Base-by-base conservation (phyloP, 2,797 vertebrate genomes). In the Oreochromis grahami region DNA sequence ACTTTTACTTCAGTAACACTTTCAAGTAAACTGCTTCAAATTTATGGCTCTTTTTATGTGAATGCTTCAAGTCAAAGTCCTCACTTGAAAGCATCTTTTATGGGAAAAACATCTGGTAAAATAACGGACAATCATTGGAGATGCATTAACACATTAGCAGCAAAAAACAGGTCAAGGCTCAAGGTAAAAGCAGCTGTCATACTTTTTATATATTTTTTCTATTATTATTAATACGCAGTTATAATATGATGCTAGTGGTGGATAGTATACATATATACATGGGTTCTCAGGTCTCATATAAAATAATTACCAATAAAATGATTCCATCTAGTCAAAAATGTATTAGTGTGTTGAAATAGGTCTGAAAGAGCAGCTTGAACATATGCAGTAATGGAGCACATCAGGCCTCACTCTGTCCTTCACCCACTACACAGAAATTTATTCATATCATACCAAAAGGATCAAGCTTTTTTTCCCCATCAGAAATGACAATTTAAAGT, bases 401-500 rank as follows among this genome's bases (percentile, higher is more conserved):
- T 76, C 34, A 72, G 78, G 19, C 45, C 24, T 70, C 51, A 48
- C 87, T 70, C 85, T 26, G 89, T 86, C 93, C 91, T 93, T 93
- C 89, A 92, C 84, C 86, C 78, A 21, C 78, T 32, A 50, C 29
- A 11, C 55, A 83, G 65, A 79, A 77, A 91, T 84, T 45, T 85
- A 89, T 89, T 91, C 86, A 83, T 80, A 86, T 85, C 82, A 86
- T 45, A 77, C 85, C 78, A 36, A 84, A 76, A 65, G 85, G 86
- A 88, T 88, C 84, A 76, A 78, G 72, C 82, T 82, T 63, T 77
- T 55, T 52, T 77, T 32, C 72, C 80, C 60, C 83, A 80, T 86
- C 85, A 63, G 60, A 93, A 90, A 86, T 90, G 89, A 88, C 90
- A 82, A 86, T 91, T 91, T 91, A 85, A 83, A 90, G 86, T 91